A percentile compares a stretch with the other conserved stretches of the same genome.
Conservation (phyloP, 2,797 vertebrate species). For the Pseudopleuronectes americanus region DNA sequence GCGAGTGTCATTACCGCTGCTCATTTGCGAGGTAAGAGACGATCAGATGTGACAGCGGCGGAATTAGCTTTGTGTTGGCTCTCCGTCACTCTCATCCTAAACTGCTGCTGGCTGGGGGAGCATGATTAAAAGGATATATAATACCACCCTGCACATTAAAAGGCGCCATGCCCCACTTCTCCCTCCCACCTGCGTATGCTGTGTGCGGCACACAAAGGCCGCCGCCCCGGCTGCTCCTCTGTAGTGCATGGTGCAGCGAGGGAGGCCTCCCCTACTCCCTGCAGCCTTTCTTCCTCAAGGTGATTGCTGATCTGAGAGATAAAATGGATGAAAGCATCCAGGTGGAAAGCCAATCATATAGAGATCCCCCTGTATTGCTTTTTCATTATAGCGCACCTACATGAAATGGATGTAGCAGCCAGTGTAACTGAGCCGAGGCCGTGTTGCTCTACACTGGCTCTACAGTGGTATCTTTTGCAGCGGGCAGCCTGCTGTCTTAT, state of each 20-base stretch:
- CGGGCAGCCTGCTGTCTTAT: slow-evolving; percentile 55
- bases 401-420: slow-evolving; percentile 67
- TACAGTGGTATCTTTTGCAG: slow-evolving; percentile 49
- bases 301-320: slow-evolving; percentile 75
- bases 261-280: slow-evolving; percentile 47
- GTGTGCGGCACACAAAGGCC: slow-evolving; percentile 51
- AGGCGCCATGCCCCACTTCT: slow-evolving; percentile 84
- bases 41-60: slow-evolving; percentile 89
- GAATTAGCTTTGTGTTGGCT: slow-evolving; percentile 92
- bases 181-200: slow-evolving; percentile 32
- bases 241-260: slow-evolving; percentile 25
- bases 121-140: slow-evolving; percentile 95
- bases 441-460: slow-evolving; percentile 56
- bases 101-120: slow-evolving; percentile 86
- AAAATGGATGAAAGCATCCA: slow-evolving; percentile 74
- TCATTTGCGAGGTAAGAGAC: slow-evolving; percentile 89
- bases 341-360: slow-evolving; percentile 76
- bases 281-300: slow-evolving; percentile 69
- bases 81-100: slow-evolving; percentile 90
- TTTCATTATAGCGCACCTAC: slow-evolving; percentile 68
- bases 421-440: slow-evolving; percentile 55
- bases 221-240: slow-evolving; percentile 12
- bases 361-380: slow-evolving; percentile 65
- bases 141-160: slow-evolving; percentile 90
- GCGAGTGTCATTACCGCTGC: slow-evolving; percentile 87